These are phyloP conservation scores for Onthophagus sagittarius DNA, from an alignment of 2,888 invertebrate genomes.

Conservation along the genomic window DNA sequence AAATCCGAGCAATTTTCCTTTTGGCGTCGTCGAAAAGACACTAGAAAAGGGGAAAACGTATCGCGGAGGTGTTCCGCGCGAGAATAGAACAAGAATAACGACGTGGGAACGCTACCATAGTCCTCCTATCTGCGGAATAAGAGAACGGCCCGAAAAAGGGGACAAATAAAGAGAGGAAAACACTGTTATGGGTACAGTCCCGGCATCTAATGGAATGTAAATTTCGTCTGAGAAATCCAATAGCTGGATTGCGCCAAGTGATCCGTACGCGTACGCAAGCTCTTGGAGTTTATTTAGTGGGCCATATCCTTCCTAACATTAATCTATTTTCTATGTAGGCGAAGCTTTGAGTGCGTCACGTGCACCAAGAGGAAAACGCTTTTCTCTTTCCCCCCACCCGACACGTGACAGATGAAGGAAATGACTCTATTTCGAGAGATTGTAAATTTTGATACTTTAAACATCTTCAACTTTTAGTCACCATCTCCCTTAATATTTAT, in stretches of 20 bases:
- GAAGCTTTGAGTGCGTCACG: background rate
- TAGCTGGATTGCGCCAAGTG: conserved; percentile 3
- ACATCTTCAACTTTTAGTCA: too few species aligned
- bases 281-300: background rate
- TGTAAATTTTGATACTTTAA: background rate
- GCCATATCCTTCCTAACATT: background rate
- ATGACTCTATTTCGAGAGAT: background rate
- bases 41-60: background rate
- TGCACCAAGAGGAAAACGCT: background rate
- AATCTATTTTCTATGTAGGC: background rate
- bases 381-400: background rate
- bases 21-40: background rate
- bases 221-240: background rate
- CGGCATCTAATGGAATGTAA: conserved; percentile 7
- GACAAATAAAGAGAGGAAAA: background rate
- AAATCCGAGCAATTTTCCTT: background rate
- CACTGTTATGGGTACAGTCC: background rate
- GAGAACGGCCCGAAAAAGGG: background rate
- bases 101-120: background rate
- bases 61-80: background rate
- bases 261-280: background rate
- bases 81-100: conserved; percentile 3
- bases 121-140: background rate
- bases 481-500: too few species aligned
- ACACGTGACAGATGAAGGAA: background rate